Evolutionary conservation across 2,797 vertebrate species (phyloP), one percentile per base, ranked within the genome.

Genomic region (Coregonus suidteri): DNA sequence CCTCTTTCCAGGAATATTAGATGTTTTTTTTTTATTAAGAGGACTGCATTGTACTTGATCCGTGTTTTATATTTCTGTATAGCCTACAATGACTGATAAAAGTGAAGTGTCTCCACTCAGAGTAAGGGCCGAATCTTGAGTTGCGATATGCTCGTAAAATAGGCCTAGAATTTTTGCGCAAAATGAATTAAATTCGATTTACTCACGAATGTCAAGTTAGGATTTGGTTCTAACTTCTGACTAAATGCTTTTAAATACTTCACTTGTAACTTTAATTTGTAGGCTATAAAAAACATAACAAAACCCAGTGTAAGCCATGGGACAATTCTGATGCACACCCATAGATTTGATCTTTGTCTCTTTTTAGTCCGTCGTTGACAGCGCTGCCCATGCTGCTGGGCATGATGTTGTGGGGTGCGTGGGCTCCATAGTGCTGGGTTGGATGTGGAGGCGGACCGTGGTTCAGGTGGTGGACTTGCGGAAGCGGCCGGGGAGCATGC

Each of bases 261-360:
- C 1, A 25, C 20, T 64, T 64, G 18, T 59, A 59, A 59, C 56
- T 41, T 41, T 14, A 20, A 14, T 41, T 69, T 18, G 31, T 7
- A 69, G 67, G 2, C 67, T 69, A 41, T 88, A 90, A 86, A 1
- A 53, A 90, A 20, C 5, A 35, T n/a, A n/a, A 4, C n/a, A 14
- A 73, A 53, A 51, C 4, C 6, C 20, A 56, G 15, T 18, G 70
- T 30, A 11, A 41, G 13, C 2, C 30, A 66, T 25, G 68, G 6
- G 3, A 15, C 66, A 20, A 77, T 7, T 16, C 14, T n/a, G 13
- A 62, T 65, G 20, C 74, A 20, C 95, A 98, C 97, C 97, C 97
- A 85, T 98, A 98, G 88, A 98, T 98, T 71, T 96, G 96, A 91
- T 98, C 97, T 94, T 98, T 98, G 95, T 98, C 97, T 88, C 96